phyloP scores from a whole-genome alignment of 2,113 vertebrate genomes.

The Paratilapia polleni region DNA sequence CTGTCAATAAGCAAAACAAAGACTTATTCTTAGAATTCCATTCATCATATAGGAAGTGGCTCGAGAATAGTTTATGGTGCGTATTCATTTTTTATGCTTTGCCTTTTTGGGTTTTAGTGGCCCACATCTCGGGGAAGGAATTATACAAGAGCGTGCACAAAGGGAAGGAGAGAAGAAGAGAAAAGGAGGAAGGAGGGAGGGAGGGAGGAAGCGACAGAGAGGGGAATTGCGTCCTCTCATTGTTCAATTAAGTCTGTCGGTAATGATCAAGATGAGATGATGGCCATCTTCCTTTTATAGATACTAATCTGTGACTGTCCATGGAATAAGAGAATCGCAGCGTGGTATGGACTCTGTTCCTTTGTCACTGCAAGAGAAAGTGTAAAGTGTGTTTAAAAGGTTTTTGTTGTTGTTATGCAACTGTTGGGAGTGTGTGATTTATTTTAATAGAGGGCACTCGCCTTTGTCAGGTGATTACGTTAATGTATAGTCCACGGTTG shows the following conservation, averaged over 20 bases:
- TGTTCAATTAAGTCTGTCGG: conserved; percentile 86
- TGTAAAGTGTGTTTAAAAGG: conserved; percentile 33
- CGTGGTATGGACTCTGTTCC: conserved; percentile 13
- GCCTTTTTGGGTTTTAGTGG: conserved; percentile 57
- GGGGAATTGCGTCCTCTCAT: conserved; percentile 92
- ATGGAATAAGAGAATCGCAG: conserved; percentile 48
- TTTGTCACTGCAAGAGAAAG: conserved; percentile 32
- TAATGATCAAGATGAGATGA: conserved; percentile 82
- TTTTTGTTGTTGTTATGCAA: conserved; percentile 47
- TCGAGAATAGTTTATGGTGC: conserved; percentile 49
- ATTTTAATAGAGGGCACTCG: conserved; percentile 61
- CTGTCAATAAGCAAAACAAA: conserved; percentile 70
- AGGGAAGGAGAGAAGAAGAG: conserved; percentile 58
- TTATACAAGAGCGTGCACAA: conserved; percentile 87
- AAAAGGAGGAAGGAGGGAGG: conserved; percentile 14
- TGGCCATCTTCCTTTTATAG: conserved; percentile 78
- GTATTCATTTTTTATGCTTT: conserved; percentile 62
- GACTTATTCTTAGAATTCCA: conserved; percentile 68
- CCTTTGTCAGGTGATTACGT: conserved; percentile 72
- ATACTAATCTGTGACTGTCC: conserved; percentile 70
- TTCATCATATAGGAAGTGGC: conserved; percentile 64
- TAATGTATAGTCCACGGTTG: conserved; percentile 60
- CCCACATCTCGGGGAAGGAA: conserved; percentile 63
- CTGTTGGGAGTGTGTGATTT: conserved; percentile 47
- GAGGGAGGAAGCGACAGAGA: conserved; percentile 64